Conservation (phyloP, 2,113 vertebrate species). For the Ivindomyrus marchei region DNA sequence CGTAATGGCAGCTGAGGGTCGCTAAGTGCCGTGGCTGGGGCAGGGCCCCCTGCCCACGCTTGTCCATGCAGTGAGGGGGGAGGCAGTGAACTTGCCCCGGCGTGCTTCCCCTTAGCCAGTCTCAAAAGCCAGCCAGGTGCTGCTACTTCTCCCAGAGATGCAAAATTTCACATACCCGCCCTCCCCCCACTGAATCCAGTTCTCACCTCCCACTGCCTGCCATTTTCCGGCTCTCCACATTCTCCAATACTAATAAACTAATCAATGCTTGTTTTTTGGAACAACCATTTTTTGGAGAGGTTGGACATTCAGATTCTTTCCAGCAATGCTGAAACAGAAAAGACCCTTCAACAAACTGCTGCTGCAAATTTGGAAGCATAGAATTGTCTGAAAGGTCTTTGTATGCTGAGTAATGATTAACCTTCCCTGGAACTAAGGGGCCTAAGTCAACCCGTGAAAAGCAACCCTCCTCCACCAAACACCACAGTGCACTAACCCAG, state of each 20-base stretch:
- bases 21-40: background rate
- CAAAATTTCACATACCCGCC: conserved; percentile 2
- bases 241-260: background rate
- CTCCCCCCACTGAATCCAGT: background rate
- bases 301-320: background rate
- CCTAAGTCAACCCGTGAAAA: background rate
- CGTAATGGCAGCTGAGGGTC: background rate
- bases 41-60: background rate
- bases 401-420: background rate
- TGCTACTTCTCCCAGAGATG: conserved; percentile 7
- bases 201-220: background rate
- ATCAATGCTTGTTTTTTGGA: background rate
- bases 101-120: background rate
- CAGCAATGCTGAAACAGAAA: background rate
- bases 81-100: background rate
- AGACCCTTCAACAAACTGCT: background rate
- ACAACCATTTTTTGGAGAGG: background rate
- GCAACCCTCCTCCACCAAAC: background rate
- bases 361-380: background rate
- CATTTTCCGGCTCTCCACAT: background rate
- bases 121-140: conserved; percentile 1
- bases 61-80: background rate
- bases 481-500: background rate
- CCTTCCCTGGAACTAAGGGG: background rate
- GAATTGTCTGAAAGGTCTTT: background rate